A percentile compares a stretch with the other conserved stretches of the same genome.
phyloP scores from a whole-genome alignment of 64 coral and sea anemone genomes.

The Hydrozoanthus tunicans region DNA sequence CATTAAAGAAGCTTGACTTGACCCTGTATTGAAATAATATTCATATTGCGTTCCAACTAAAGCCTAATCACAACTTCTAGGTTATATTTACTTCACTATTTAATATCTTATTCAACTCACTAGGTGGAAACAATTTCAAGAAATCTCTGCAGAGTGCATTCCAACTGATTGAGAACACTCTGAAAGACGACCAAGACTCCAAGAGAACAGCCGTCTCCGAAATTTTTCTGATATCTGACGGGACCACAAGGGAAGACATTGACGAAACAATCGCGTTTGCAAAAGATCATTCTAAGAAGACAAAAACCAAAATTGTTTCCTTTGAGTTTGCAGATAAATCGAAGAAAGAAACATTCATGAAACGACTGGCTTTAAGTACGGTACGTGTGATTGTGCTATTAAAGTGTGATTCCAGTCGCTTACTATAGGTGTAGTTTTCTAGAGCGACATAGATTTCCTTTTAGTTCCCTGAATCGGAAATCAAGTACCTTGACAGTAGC shows the following conservation, averaged over 20 bases:
- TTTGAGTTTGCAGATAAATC: background rate
- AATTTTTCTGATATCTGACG: conserved; percentile 75
- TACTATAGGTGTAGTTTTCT: too few relatives aligned
- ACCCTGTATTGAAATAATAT: too few relatives aligned
- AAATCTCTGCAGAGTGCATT: conserved; percentile 65
- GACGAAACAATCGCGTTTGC: background rate
- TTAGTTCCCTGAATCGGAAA: too few relatives aligned
- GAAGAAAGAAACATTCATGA: background rate
- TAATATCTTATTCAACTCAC: background rate
- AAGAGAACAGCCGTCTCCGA: conserved; percentile 29
- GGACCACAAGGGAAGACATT: background rate
- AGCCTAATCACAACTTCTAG: too few relatives aligned
- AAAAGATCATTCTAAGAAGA: background rate
- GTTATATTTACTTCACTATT: background rate
- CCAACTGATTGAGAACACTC: conserved; percentile 45
- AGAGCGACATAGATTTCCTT: too few relatives aligned
- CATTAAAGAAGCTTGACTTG: too few relatives aligned
- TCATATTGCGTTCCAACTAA: too few relatives aligned
- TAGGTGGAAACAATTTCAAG: conserved; percentile 77
- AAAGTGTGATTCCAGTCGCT: too few relatives aligned
- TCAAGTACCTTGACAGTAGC: too few relatives aligned
- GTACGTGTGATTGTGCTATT: background rate
- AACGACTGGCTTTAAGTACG: conserved; percentile 2
- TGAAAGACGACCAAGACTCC: background rate
- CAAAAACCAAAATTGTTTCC: background rate